A percentile compares a stretch with the other conserved stretches of the same genome.
Conservation (phyloP, 2,797 vertebrate genomes). For the Lindbergichthys nudifrons region DNA sequence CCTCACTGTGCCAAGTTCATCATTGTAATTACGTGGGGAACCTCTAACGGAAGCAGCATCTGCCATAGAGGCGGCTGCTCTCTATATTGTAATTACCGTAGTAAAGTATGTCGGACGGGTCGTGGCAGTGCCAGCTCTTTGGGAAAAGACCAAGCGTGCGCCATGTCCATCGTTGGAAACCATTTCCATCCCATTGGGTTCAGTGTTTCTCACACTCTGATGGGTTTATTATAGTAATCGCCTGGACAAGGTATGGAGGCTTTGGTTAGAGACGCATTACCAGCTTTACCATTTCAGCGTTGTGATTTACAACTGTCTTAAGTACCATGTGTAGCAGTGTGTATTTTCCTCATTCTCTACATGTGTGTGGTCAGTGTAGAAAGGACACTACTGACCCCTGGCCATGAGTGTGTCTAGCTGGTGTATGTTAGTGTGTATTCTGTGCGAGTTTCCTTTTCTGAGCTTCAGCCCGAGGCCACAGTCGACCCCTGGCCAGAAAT, state of each 20-base stretch:
- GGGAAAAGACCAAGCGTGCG: constrained; percentile 46
- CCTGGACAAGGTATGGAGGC: constrained; percentile 6
- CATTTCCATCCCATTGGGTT: constrained; percentile 43
- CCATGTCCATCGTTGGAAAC: constrained; percentile 52
- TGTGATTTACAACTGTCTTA: constrained; percentile 52
- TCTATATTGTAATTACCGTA: constrained; percentile 67
- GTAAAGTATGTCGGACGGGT: constrained; percentile 70
- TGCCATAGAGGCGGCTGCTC: constrained; percentile 48
- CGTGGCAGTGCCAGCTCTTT: constrained; percentile 47
- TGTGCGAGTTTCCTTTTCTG: constrained; percentile 29
- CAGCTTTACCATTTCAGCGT: constrained; percentile 17
- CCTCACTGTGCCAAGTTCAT: constrained; percentile 69
- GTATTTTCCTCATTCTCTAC: constrained; percentile 55
- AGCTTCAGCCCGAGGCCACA: constrained; percentile 57
- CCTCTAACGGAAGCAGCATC: constrained; percentile 66
- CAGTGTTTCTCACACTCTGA: constrained; percentile 27
- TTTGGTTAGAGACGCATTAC: constrained; percentile 44
- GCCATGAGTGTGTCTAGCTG: constrained; percentile 10
- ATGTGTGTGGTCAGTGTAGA: constrained; percentile 7
- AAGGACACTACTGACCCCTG: constrained; percentile 51
- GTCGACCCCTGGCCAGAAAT: constrained; percentile 71
- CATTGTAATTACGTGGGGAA: constrained; percentile 77
- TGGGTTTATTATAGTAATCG: constrained; percentile 66
- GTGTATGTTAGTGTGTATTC: constrained; percentile 9
- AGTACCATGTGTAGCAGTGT: constrained; percentile 24